These are phyloP conservation scores for Rhopalosiphum nymphaeae DNA, from an alignment of 2,888 invertebrate genomes.

Conservation along the genomic window DNA sequence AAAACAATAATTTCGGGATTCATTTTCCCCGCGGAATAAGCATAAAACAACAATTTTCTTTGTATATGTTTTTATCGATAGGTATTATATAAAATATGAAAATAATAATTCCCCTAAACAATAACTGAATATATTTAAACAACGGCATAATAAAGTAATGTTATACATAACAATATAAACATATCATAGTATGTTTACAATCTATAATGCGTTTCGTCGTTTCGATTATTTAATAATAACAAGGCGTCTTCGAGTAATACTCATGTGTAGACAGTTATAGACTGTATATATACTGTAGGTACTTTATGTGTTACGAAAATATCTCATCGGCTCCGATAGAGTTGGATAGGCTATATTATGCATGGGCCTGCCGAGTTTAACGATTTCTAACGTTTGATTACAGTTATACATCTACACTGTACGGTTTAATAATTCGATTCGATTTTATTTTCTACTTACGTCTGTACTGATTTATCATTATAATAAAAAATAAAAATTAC, in stretches of 20 bases:
- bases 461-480: no score
- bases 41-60: neutral
- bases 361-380: no score
- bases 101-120: neutral
- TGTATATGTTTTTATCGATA: neutral
- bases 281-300: neutral
- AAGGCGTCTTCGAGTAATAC: neutral
- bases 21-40: neutral
- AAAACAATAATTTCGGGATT: neutral
- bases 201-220: neutral
- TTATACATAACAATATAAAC: neutral
- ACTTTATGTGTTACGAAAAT: neutral
- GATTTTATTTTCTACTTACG: no score
- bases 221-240: slow-evolving; percentile 8
- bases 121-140: neutral
- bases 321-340: neutral
- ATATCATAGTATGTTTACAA: neutral
- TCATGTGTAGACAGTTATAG: neutral
- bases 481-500: no score
- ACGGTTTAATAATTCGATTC: no score
- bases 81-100: neutral
- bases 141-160: neutral
- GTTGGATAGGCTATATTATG: no score
- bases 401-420: no score
- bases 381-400: no score